Percentiles rank a stretch among this genome's conserved stretches.
phyloP scores from a whole-genome alignment of 1,140 invertebrate species.

The Nasonia giraulti region DNA sequence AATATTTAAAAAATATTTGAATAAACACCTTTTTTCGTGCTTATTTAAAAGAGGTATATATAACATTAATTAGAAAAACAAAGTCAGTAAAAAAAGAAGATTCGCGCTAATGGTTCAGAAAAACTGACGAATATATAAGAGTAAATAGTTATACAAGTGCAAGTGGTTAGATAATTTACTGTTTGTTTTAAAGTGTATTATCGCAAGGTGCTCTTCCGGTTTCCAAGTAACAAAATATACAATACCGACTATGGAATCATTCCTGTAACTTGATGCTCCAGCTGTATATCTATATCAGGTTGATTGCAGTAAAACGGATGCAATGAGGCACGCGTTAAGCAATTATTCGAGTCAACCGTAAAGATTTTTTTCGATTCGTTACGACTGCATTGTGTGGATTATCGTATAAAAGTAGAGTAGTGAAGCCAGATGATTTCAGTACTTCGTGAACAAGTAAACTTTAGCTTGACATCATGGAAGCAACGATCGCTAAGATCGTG shows the following conservation, averaged over 20 bases:
- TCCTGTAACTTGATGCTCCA: not conserved
- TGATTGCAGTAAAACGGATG: slow-evolving; percentile 14
- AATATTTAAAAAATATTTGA: too few species aligned
- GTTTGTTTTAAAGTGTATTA: slow-evolving; percentile 12
- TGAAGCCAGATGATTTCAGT: slow-evolving; percentile 4
- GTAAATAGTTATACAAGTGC: not conserved
- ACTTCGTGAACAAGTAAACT: not conserved
- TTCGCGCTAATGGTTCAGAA: not conserved
- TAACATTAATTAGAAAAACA: too few species aligned
- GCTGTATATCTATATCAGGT: not conserved
- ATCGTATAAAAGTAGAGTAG: slow-evolving; percentile 30
- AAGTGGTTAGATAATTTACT: not conserved
- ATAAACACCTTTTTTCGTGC: too few species aligned
- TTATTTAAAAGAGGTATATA: too few species aligned
- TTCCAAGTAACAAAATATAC: slow-evolving; percentile 22
- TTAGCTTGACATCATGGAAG: not conserved
- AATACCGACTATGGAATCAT: not conserved
- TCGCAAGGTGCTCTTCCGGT: slow-evolving; percentile 10
- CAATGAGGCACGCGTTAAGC: slow-evolving; percentile 22
- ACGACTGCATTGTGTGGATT: not conserved
- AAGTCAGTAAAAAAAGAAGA: too few species aligned
- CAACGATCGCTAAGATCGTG: not conserved
- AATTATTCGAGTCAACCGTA: slow-evolving; percentile 32
- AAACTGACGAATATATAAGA: not conserved
- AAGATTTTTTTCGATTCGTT: slow-evolving; percentile 15